These are phyloP conservation scores for Colinus virginianus DNA, from an alignment of 2,113 vertebrate species.

Conservation along the genomic window DNA sequence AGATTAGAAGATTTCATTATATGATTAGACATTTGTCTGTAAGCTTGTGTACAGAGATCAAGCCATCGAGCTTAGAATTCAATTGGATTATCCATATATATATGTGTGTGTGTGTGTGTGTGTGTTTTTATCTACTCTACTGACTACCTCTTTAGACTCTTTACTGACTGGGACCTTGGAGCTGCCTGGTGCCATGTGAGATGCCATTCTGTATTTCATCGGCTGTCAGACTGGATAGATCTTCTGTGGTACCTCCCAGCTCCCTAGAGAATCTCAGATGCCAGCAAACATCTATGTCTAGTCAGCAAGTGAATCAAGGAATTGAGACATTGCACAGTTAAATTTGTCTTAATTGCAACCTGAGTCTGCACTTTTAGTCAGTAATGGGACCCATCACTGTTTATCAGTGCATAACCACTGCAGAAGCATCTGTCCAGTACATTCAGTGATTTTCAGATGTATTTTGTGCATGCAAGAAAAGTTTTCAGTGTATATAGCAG, in stretches of 20 bases:
- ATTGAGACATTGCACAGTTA: not conserved
- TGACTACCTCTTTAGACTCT: not conserved
- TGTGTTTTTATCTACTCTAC: conserved; percentile 32
- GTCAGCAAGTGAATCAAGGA: not conserved
- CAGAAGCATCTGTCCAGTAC: not conserved
- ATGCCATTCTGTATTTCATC: not conserved
- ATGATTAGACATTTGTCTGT: conserved; percentile 43
- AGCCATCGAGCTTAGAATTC: not conserved
- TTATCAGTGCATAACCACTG: not conserved
- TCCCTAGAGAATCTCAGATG: not conserved
- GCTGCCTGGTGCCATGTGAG: not conserved
- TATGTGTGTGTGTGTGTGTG: too few species aligned
- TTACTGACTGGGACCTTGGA: not conserved
- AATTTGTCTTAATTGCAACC: not conserved
- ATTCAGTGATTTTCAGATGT: not conserved
- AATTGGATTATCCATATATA: conserved; percentile 41
- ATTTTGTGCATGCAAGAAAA: not conserved
- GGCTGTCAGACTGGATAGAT: not conserved
- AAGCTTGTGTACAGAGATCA: conserved; percentile 1
- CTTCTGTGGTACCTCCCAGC: not conserved
- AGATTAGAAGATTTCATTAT: conserved; percentile 15
- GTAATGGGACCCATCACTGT: not conserved
- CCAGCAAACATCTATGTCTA: not conserved
- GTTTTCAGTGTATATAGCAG: not conserved
- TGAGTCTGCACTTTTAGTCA: not conserved